Evolutionary conservation across 2,113 vertebrate genomes (phyloP).

Genomic region (Psephotus haematonotus): DNA sequence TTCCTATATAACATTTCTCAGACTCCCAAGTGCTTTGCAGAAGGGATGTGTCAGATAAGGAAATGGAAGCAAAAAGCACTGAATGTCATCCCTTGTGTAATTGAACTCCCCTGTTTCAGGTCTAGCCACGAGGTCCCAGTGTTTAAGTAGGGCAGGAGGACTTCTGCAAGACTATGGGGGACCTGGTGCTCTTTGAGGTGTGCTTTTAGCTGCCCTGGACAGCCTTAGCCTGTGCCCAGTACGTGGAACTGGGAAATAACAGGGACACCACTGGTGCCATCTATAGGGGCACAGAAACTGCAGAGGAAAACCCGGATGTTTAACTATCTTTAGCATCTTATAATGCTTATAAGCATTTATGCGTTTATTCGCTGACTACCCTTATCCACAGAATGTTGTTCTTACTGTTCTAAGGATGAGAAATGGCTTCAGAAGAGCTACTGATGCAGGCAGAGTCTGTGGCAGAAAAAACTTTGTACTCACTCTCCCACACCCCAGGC

Average conservation of each 20-base stretch:
- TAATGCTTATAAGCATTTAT: not conserved
- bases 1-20: not conserved
- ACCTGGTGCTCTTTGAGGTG: not conserved
- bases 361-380: not conserved
- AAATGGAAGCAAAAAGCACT: not conserved
- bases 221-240: not conserved
- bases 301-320: not conserved
- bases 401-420: not conserved
- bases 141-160: not conserved
- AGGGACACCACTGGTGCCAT: rapidly evolving
- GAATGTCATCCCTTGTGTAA: not conserved
- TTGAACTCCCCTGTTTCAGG: not conserved
- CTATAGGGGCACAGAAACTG: not conserved
- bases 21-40: not conserved
- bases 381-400: not conserved
- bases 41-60: not conserved
- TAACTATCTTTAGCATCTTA: not conserved
- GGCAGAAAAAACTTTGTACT: not conserved
- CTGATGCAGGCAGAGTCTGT: not conserved
- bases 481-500: not conserved
- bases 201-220: not conserved
- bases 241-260: not conserved
- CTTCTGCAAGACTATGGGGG: not conserved
- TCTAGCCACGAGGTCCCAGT: not conserved
- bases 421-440: not conserved